These are phyloP conservation scores for Arctia plantaginis DNA, from an alignment of 2,888 invertebrate genomes.

Conservation along the genomic window DNA sequence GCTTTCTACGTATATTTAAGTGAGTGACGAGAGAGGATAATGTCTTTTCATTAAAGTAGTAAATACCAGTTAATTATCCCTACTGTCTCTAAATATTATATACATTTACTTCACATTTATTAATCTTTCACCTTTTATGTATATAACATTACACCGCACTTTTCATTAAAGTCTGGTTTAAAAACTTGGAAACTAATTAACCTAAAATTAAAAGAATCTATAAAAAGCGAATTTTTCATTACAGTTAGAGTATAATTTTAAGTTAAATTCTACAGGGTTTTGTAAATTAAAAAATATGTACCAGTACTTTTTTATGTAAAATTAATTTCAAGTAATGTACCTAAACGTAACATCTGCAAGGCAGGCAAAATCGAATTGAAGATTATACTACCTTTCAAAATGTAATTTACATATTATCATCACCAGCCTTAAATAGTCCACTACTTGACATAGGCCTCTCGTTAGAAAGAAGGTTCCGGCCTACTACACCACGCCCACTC, in stretches of 20 bases:
- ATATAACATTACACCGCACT: neutral
- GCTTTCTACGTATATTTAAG: neutral
- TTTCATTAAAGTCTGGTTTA: neutral
- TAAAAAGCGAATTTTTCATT: neutral
- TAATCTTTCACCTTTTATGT: neutral
- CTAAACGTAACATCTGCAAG: neutral
- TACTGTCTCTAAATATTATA: neutral
- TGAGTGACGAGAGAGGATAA: neutral
- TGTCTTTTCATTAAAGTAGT: neutral
- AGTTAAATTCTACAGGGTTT: neutral
- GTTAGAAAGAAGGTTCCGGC: too few relatives aligned
- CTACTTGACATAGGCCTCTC: too few relatives aligned
- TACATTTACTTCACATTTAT: neutral
- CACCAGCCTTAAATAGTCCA: too few relatives aligned
- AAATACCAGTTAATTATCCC: neutral
- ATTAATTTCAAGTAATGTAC: neutral
- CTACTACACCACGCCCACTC: too few relatives aligned
- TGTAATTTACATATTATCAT: too few relatives aligned
- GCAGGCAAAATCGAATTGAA: too few relatives aligned
- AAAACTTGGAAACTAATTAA: neutral
- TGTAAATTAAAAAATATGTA: neutral
- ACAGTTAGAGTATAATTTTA: neutral
- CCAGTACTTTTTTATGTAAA: neutral
- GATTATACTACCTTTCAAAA: too few relatives aligned
- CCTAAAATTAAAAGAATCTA: neutral